phyloP scores from a whole-genome alignment of 2,113 vertebrate species.

The Casuarius casuarius region DNA sequence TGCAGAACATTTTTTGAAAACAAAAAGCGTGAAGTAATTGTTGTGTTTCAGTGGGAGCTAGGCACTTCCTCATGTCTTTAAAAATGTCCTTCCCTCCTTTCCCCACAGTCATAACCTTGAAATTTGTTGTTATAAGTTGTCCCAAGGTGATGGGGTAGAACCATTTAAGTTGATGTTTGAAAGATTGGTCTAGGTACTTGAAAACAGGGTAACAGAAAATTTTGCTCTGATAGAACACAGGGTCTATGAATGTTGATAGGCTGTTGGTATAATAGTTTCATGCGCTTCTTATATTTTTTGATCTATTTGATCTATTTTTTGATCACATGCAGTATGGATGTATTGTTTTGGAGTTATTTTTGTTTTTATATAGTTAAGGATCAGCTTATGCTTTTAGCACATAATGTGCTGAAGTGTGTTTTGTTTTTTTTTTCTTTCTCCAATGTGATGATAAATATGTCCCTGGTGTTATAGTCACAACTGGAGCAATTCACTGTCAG shows the following conservation, averaged over 20 bases:
- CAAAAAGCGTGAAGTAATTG: neutral
- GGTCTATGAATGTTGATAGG: neutral
- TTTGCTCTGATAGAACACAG: neutral
- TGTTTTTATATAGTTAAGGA: neutral
- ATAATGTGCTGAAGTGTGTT: slow-evolving; percentile 1
- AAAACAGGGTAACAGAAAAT: neutral
- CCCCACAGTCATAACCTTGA: neutral
- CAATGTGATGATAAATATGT: slow-evolving; percentile 27
- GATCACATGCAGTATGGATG: neutral
- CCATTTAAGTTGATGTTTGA: neutral
- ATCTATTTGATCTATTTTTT: neutral
- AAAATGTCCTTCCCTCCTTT: neutral
- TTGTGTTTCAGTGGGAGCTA: neutral
- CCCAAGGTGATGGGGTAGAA: neutral
- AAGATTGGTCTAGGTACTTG: neutral
- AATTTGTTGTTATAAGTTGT: neutral
- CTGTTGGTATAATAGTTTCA: neutral
- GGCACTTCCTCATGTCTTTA: neutral
- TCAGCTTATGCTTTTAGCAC: slow-evolving; percentile 35
- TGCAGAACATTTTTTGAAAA: neutral
- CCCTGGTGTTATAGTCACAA: slow-evolving; percentile 31
- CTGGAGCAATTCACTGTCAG: slow-evolving; percentile 25
- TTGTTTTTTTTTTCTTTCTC: neutral
- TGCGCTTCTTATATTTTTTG: neutral
- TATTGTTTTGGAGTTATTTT: neutral